Percentiles rank a stretch among this genome's conserved stretches.
phyloP scores from a whole-genome alignment of 2,797 vertebrate genomes.

The Leptatherina wallacei region DNA sequence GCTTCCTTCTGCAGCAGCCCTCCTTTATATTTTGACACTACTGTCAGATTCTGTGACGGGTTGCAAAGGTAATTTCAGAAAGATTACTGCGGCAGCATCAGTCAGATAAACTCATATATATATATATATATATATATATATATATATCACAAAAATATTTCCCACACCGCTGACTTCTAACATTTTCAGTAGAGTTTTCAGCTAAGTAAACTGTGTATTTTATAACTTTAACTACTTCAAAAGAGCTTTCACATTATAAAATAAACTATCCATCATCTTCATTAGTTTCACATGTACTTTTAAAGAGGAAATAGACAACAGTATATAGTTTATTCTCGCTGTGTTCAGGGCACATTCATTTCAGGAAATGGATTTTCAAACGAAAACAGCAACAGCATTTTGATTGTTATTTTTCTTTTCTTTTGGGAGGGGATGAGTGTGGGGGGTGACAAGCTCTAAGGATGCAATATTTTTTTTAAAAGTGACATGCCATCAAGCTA shows the following conservation, averaged over 20 bases:
- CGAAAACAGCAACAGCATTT: conserved; percentile 17
- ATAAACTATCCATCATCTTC: conserved; percentile 18
- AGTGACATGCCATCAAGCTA: conserved; percentile 14
- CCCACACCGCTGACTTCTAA: background rate
- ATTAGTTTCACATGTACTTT: conserved; percentile 16
- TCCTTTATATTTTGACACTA: conserved; percentile 59
- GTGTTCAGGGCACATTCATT: conserved; percentile 6
- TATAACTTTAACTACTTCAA: background rate
- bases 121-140: conserved; percentile 39
- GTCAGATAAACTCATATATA: conserved; percentile 39
- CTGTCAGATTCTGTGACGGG: conserved; percentile 52
- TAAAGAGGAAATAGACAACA: conserved; percentile 12
- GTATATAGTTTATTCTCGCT: background rate
- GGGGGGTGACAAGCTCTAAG: conserved; percentile 24
- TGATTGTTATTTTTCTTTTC: background rate
- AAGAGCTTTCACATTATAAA: conserved; percentile 14
- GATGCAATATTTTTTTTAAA: conserved; percentile 21
- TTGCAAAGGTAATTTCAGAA: conserved; percentile 48
- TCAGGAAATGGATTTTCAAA: conserved; percentile 43
- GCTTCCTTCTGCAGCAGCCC: conserved; percentile 46
- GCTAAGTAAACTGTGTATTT: conserved; percentile 1
- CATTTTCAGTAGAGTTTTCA: conserved; percentile 8
- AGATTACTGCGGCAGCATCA: conserved; percentile 38
- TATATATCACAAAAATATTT: conserved; percentile 24
- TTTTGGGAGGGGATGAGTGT: background rate